These are phyloP conservation scores for Clarias platycephalus DNA, from an alignment of 2,797 vertebrate genomes.

Conservation along the genomic window DNA sequence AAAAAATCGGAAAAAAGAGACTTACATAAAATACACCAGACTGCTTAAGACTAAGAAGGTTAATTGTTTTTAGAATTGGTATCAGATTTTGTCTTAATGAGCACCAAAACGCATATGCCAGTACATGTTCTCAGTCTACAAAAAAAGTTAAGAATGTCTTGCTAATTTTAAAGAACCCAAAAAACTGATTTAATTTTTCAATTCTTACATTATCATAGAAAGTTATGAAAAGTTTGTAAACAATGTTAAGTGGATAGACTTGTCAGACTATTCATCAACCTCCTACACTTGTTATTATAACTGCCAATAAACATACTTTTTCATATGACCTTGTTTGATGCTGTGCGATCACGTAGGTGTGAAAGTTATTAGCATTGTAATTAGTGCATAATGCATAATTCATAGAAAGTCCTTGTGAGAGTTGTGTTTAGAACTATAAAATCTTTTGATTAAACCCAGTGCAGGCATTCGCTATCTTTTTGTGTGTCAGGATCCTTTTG, in stretches of 20 bases:
- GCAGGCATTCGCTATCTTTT: background rate
- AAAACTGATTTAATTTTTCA: background rate
- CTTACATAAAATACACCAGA: background rate
- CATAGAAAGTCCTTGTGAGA: background rate
- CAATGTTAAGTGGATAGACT: background rate
- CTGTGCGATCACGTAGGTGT: slow-evolving; percentile 25
- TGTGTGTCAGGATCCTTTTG: background rate
- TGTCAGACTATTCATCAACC: background rate
- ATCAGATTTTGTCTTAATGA: background rate
- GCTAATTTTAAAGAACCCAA: background rate
- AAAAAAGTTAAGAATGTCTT: background rate
- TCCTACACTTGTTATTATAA: slow-evolving; percentile 10
- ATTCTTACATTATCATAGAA: background rate
- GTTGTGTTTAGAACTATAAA: slow-evolving; percentile 22
- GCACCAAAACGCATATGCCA: background rate
- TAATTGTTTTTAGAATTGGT: background rate
- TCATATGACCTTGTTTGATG: slow-evolving; percentile 29
- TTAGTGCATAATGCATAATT: slow-evolving; percentile 41
- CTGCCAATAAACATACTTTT: slow-evolving; percentile 12
- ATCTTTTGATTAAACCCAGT: background rate
- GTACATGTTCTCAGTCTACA: background rate
- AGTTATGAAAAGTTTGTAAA: background rate
- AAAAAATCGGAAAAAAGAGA: no score
- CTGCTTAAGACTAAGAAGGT: background rate
- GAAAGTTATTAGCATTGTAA: slow-evolving; percentile 27